A percentile compares a stretch with the other conserved stretches of the same genome.
These are phyloP conservation scores for Drosophila rellima DNA, from an alignment of 2,888 invertebrate species.

Conservation along the genomic window DNA sequence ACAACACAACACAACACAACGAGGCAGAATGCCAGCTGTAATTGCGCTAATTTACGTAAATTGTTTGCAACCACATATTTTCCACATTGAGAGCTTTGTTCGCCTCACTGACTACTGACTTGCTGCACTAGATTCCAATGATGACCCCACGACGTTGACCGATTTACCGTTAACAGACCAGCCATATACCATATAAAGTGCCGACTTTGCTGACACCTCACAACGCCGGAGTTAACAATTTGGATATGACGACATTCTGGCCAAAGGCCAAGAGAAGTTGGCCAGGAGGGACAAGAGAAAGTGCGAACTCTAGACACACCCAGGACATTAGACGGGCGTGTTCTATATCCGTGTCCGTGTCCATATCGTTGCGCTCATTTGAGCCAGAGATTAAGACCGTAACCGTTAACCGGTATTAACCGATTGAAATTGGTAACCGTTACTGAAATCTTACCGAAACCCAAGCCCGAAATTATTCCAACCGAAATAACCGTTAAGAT, in stretches of 20 bases:
- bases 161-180: slow-evolving; percentile 45
- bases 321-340: slow-evolving; percentile 35
- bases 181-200: slow-evolving; percentile 4
- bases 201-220: slow-evolving; percentile 19
- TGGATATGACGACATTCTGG: slow-evolving; percentile 49
- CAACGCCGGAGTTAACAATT: slow-evolving; percentile 11
- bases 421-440: too few species aligned
- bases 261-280: not conserved
- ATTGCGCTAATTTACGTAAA: slow-evolving; percentile 72
- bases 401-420: too few species aligned
- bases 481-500: too few species aligned
- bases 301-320: slow-evolving; percentile 35
- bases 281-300: not conserved
- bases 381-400: too few species aligned
- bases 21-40: slow-evolving; percentile 49
- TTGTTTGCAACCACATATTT: slow-evolving; percentile 63
- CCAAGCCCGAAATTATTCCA: too few species aligned
- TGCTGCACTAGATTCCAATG: slow-evolving; percentile 64
- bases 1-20: slow-evolving; percentile 9
- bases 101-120: slow-evolving; percentile 36
- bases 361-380: slow-evolving; percentile 13
- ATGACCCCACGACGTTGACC: slow-evolving; percentile 55
- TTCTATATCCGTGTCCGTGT: slow-evolving; percentile 11
- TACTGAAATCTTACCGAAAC: too few species aligned
- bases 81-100: slow-evolving; percentile 26